Percentiles rank a stretch among this genome's conserved stretches.
phyloP scores from a whole-genome alignment of 2,797 vertebrate species.

The Karalla daura region DNA sequence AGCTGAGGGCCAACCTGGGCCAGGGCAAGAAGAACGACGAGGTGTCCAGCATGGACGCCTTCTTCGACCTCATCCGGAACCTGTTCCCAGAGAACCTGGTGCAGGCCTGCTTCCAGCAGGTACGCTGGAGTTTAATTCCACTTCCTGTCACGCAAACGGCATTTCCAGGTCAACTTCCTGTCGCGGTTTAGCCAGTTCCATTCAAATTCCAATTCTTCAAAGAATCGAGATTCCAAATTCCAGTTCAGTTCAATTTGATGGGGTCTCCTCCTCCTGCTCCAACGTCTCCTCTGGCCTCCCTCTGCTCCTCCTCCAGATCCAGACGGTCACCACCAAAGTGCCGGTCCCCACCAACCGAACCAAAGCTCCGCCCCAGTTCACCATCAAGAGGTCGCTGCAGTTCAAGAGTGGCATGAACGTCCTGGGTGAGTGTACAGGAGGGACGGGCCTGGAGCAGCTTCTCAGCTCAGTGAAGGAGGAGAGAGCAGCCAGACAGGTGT shows the following conservation, averaged over 20 bases:
- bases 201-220: no score
- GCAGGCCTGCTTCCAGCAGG: constrained; percentile 99
- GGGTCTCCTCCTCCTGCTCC: no score
- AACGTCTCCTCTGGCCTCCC: no score
- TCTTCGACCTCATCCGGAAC: constrained; percentile 96
- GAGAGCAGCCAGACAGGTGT: no score
- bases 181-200: no score
- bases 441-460: no score
- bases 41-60: constrained; percentile 95
- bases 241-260: no score
- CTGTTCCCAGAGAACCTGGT: constrained; percentile 98
- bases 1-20: constrained; percentile 93
- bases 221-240: no score
- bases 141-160: not conserved
- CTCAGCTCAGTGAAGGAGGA: no score
- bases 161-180: no score
- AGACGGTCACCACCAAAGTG: constrained; percentile 92
- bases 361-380: constrained; percentile 82
- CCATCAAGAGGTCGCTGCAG: constrained; percentile 93
- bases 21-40: constrained; percentile 96
- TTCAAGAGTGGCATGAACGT: constrained; percentile 99
- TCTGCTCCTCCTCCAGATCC: constrained; percentile 84
- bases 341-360: constrained; percentile 88
- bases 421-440: constrained; percentile 85
- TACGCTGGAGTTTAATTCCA: no score